Percentiles rank a stretch among this genome's conserved stretches.
Conservation (phyloP, 2,797 vertebrate species). For the Siniperca undulata region DNA sequence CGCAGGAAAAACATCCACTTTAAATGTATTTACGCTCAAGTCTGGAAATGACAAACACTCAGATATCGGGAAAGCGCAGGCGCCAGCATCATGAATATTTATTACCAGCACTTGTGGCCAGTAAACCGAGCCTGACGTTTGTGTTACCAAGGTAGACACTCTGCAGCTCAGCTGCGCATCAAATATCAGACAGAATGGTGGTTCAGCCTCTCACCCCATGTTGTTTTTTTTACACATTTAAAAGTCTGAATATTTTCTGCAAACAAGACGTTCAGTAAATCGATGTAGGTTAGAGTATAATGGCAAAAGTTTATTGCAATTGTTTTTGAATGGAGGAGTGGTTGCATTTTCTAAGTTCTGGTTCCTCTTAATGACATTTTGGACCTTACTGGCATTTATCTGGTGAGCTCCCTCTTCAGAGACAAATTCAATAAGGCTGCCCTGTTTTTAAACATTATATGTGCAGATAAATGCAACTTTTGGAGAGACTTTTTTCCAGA, state of each 20-base stretch:
- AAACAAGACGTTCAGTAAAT: slow-evolving; percentile 20
- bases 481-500: neutral
- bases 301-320: neutral
- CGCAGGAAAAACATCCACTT: slow-evolving; percentile 68
- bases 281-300: neutral
- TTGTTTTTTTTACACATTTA: slow-evolving; percentile 32
- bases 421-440: neutral
- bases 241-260: slow-evolving; percentile 3
- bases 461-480: slow-evolving; percentile 34
- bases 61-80: slow-evolving; percentile 68
- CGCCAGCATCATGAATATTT: slow-evolving; percentile 79
- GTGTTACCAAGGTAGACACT: slow-evolving; percentile 71
- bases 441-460: neutral
- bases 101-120: slow-evolving; percentile 78
- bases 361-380: neutral
- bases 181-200: slow-evolving; percentile 42
- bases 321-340: neutral
- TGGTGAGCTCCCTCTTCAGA: neutral
- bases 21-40: slow-evolving; percentile 75
- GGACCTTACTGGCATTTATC: neutral
- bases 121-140: slow-evolving; percentile 77
- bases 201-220: slow-evolving; percentile 13
- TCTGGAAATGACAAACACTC: slow-evolving; percentile 73
- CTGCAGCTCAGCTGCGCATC: slow-evolving; percentile 55
- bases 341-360: slow-evolving; percentile 14